phyloP scores from a whole-genome alignment of 1,140 invertebrate species.

The Mercenaria mercenaria region DNA sequence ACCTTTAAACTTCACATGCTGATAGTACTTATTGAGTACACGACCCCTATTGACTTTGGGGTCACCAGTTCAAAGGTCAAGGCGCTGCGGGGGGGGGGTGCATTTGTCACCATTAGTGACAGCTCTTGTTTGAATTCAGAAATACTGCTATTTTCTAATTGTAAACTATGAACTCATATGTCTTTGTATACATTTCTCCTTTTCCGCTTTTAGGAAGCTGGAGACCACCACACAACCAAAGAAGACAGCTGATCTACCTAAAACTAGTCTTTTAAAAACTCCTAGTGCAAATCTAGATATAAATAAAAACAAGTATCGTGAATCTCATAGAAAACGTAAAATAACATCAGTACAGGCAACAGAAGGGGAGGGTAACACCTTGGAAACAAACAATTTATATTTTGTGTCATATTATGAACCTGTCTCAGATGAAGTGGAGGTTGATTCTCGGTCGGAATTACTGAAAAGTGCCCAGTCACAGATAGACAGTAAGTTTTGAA shows the following conservation, averaged over 20 bases:
- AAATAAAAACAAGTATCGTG: conserved; percentile 37
- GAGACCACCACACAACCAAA: background rate
- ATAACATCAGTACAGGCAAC: conserved; percentile 14
- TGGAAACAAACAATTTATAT: conserved; percentile 62
- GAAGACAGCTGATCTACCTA: background rate
- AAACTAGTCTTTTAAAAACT: conserved; percentile 33
- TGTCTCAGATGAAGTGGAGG: conserved; percentile 59
- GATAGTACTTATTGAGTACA: too few species aligned
- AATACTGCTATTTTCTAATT: too few species aligned
- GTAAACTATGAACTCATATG: too few species aligned
- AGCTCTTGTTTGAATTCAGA: too few species aligned
- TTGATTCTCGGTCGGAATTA: conserved; percentile 14
- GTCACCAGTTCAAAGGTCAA: too few species aligned
- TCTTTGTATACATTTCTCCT: too few species aligned
- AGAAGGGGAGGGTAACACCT: conserved; percentile 29
- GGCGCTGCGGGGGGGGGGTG: too few species aligned
- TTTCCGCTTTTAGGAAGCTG: conserved; percentile 1
- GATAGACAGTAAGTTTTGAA: conserved; percentile 32
- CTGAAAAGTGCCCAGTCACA: conserved; percentile 49
- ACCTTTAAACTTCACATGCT: too few species aligned
- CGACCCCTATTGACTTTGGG: too few species aligned
- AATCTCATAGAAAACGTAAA: conserved; percentile 56
- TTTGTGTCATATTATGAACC: conserved; percentile 63
- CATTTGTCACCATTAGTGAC: too few species aligned
- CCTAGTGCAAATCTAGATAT: background rate